Evolutionary conservation across 2,797 vertebrate genomes (phyloP), one percentile per base, ranked within the genome.

Genomic region (Typhlichthys subterraneus): DNA sequence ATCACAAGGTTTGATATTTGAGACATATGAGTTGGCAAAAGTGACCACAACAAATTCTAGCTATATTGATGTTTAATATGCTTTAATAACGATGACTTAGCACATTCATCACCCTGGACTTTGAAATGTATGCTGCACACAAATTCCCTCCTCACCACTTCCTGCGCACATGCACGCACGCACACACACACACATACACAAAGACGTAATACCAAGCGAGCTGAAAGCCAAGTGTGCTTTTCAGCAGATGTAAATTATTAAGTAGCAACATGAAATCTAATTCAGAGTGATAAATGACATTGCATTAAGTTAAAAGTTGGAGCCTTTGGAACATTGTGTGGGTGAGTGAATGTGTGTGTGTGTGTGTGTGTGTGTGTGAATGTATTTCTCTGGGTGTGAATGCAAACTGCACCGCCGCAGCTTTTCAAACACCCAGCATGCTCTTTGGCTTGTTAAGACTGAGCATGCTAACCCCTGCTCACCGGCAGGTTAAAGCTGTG

Each of bases 221-320:
- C 75, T 79, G 69, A 81, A 85, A 80, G 59, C 84, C 72, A 65
- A 58, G 66, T 82, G 76, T 76, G 71, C 72, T 85, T 88, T 87
- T 71, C 61, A 69, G 76, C 73, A 72, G 65, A 72, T 78, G 80
- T 89, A 67, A 90, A 88, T 90, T 84, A 90, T 90, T 89, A 80
- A 90, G 69, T 17, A 88, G 85, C 75, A 87, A 89, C 81, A 85
- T 83, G 82, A 83, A 85, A 87, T 86, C 81, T 86, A 87, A 90
- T 91, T 88, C 82, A 61, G 73, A 77, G 84, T 90, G 90, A 90
- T 63, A 31, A 75, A 42, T 42, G 38, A 42, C 38, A 88, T 86
- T 70, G 82, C 82, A 86, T 78, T 80, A 85, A 82, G 83, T 87
- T 82, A 81, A 69, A 75, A 42, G 74, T 70, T 70, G 19, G 15